Evolutionary conservation across 2,797 vertebrate species (phyloP).

Genomic region (Kryptolebias ocellatus): DNA sequence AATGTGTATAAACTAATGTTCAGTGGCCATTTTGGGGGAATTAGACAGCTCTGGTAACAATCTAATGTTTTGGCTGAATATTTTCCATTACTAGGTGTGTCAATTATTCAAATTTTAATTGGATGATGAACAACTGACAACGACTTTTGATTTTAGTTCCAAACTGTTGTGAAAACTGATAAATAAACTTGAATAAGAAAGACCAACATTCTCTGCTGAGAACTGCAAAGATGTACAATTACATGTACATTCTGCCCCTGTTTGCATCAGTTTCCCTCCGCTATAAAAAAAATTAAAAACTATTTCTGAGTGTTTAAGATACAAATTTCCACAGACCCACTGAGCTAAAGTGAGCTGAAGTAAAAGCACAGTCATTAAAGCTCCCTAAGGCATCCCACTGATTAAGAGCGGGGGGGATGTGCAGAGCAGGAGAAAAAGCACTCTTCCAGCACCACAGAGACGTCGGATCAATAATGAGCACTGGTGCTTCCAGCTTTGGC

Average conservation of each 20-base stretch:
- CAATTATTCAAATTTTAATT: neutral
- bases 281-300: neutral
- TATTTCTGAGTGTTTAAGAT: neutral
- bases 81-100: neutral
- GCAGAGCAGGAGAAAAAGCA: constrained; percentile 14
- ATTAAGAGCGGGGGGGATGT: neutral
- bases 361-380: constrained; percentile 9
- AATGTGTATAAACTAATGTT: neutral
- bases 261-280: neutral
- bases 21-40: neutral
- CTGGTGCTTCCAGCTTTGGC: constrained; percentile 23
- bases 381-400: neutral
- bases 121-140: neutral
- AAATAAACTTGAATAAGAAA: neutral
- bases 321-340: neutral
- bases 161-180: neutral
- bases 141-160: neutral
- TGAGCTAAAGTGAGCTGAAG: constrained; percentile 7
- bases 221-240: neutral
- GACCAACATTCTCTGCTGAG: neutral
- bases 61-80: constrained; percentile 10
- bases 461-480: constrained; percentile 20
- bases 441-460: constrained; percentile 10
- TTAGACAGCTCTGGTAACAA: constrained; percentile 7
- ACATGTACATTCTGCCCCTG: neutral